Base-by-base conservation (phyloP, 2,888 invertebrate genomes). In the Diaprepes abbreviatus region DNA sequence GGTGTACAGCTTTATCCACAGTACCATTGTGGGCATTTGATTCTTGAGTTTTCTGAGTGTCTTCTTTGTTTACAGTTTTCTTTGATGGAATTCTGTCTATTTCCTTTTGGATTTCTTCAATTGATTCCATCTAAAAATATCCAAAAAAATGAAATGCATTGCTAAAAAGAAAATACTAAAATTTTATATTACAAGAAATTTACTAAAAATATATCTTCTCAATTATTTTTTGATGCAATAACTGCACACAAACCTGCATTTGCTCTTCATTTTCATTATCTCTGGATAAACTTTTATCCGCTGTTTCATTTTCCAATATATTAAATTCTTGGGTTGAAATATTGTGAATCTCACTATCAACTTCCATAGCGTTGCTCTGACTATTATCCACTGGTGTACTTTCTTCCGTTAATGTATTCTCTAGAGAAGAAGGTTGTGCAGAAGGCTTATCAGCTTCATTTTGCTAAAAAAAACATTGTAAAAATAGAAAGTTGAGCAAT, bases 101-200 rank as follows among this genome's bases (percentile, higher is more conserved):
- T 67, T 71, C 71, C 28, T 71, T 71, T 36, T 71, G 71, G 9
- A 71, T 71, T 43, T 63, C 66, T 55, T 71, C 71, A 31, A 71
- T 71, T 7, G 66, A 71, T 43, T 71, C 71, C 43, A 50, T 33
- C 70, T 70, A 43, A 24, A 24, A 16, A n/a, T n/a, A n/a, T n/a
- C n/a, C n/a, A n/a, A n/a, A n/a, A n/a, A n/a, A n/a, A n/a, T n/a
- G n/a, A n/a, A n/a, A n/a, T n/a, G n/a, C n/a, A n/a, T n/a, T n/a
- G n/a, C n/a, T n/a, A n/a, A n/a, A n/a, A n/a, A n/a, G n/a, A n/a
- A n/a, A n/a, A n/a, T n/a, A n/a, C n/a, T n/a, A n/a, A n/a, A n/a
- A n/a, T n/a, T n/a, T n/a, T n/a, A n/a, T n/a, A n/a, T n/a, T n/a
- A n/a, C n/a, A n/a, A n/a, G n/a, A n/a, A n/a, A n/a, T n/a, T n/a